phyloP scores from a whole-genome alignment of 2,888 invertebrate species.

The Cyclophora albipunctata region DNA sequence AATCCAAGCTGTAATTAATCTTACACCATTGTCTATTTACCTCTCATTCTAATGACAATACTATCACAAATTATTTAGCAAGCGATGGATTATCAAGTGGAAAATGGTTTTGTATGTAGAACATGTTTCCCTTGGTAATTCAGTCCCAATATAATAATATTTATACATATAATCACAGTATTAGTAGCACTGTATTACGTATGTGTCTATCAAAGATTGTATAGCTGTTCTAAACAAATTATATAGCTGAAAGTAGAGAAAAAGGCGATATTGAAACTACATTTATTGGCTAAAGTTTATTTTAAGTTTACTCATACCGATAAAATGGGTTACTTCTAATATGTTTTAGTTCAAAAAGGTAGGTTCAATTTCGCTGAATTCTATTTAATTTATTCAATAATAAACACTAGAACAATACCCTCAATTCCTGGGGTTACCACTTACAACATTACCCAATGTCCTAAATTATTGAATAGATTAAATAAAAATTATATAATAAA shows the following conservation, averaged over 20 bases:
- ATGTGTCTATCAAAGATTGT: conserved; percentile 42
- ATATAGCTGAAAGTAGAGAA: conserved; percentile 19
- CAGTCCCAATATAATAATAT: not conserved
- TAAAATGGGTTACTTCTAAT: too few species aligned
- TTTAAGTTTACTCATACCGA: too few species aligned
- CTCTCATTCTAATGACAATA: conserved; percentile 59
- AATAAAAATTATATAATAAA: conserved; percentile 15
- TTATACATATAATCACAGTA: conserved; percentile 22
- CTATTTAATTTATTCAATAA: too few species aligned
- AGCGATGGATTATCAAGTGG: not conserved
- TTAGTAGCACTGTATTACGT: conserved; percentile 28
- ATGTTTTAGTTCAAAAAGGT: too few species aligned
- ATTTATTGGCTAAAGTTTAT: too few species aligned
- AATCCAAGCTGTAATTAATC: not conserved
- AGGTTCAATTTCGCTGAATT: too few species aligned
- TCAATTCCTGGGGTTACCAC: too few species aligned
- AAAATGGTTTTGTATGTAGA: not conserved
- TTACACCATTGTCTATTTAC: conserved; percentile 23
- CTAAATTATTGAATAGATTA: conserved; percentile 16
- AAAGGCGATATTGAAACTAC: too few species aligned
- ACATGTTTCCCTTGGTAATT: too few species aligned
- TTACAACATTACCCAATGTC: too few species aligned
- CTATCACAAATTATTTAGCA: conserved; percentile 25
- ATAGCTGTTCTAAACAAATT: conserved; percentile 37
- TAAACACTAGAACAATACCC: too few species aligned